Percentiles rank a stretch among this genome's conserved stretches.
Evolutionary conservation across 1,140 invertebrate genomes (phyloP).

Genomic region (Trachymyrmex cornetzi): DNA sequence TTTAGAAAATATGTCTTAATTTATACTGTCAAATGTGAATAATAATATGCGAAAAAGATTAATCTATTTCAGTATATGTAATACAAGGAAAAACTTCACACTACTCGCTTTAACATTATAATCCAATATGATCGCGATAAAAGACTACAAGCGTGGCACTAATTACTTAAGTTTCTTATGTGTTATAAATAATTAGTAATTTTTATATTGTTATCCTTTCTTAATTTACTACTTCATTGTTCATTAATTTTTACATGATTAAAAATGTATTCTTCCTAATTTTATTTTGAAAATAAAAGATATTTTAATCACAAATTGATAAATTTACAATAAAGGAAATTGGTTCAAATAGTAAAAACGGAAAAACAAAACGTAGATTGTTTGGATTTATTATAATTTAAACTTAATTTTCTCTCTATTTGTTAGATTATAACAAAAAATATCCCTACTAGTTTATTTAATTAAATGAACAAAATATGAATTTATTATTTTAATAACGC

Average conservation of each 20-base stretch:
- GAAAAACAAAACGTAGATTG: not conserved
- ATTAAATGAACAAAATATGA: not conserved
- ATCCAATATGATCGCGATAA: not conserved
- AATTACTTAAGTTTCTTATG: not conserved
- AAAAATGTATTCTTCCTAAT: not conserved
- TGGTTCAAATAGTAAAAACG: not conserved
- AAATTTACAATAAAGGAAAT: not conserved
- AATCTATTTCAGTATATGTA: no score
- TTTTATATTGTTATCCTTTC: not conserved
- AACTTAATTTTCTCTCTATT: not conserved
- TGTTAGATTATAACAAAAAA: not conserved
- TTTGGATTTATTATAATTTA: not conserved
- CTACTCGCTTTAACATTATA: not conserved
- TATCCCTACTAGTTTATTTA: not conserved
- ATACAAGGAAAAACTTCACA: no score
- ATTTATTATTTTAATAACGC: constrained; percentile 6
- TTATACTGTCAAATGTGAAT: no score
- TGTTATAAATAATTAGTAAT: not conserved
- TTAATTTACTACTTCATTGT: not conserved
- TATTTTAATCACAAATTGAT: not conserved
- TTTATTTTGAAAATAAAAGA: not conserved
- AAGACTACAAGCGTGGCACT: not conserved
- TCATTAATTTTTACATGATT: not conserved
- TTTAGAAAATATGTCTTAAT: no score
- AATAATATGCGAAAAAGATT: no score